Percentiles rank a stretch among this genome's conserved stretches.
phyloP scores from a whole-genome alignment of 2,797 vertebrate species.

The Chloroceryle inda region DNA sequence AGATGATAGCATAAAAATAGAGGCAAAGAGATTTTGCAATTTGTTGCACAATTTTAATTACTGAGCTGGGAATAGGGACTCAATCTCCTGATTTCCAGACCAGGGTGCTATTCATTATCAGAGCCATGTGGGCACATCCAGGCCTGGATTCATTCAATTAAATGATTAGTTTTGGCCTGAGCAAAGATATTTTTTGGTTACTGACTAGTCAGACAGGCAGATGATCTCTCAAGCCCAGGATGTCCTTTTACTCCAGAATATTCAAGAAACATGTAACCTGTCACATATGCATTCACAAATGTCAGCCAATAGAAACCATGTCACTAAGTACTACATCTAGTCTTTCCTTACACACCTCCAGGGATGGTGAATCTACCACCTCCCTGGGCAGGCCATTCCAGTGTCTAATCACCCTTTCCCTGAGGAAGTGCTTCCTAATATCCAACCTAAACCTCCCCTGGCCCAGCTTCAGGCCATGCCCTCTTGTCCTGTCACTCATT shows the following conservation, averaged over 20 bases:
- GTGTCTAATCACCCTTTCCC: too few relatives aligned
- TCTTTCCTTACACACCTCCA: too few relatives aligned
- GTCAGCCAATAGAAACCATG: too few relatives aligned
- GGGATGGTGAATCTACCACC: too few relatives aligned
- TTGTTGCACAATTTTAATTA: conserved; percentile 40
- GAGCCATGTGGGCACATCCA: neutral
- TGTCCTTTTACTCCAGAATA: neutral
- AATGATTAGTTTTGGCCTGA: neutral
- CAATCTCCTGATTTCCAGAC: neutral
- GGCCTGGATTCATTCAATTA: neutral
- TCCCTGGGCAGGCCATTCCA: too few relatives aligned
- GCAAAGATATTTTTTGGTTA: neutral
- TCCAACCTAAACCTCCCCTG: too few relatives aligned
- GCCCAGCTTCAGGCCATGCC: too few relatives aligned
- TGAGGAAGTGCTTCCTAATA: too few relatives aligned
- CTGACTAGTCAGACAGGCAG: neutral
- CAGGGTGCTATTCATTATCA: neutral
- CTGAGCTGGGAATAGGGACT: neutral
- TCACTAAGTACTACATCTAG: too few relatives aligned
- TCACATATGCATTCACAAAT: fast-evolving
- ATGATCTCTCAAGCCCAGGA: neutral
- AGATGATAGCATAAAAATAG: conserved; percentile 58
- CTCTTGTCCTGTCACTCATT: too few relatives aligned
- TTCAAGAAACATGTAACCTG: neutral
- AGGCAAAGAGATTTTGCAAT: conserved; percentile 1